Conservation (phyloP, 2,888 invertebrate genomes). For the Microctonus aethiopoides region DNA sequence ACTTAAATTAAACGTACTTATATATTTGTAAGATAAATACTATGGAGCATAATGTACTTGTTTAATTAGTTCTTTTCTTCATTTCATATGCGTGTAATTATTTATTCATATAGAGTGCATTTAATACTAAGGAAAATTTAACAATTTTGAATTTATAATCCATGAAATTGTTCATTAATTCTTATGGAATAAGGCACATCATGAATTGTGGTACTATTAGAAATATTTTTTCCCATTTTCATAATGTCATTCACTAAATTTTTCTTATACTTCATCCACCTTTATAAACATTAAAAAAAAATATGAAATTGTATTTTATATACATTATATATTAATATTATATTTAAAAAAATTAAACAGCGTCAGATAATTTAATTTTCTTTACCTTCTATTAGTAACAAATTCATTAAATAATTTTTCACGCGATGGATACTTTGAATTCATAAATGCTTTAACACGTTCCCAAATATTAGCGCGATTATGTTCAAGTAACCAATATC, state of each 20-base stretch:
- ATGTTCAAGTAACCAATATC: constrained; percentile 76
- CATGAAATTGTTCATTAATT: constrained; percentile 69
- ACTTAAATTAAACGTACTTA: too few relatives aligned
- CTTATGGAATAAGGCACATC: constrained; percentile 76
- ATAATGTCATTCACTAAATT: constrained; percentile 69
- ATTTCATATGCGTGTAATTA: neutral
- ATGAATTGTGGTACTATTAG: constrained; percentile 72
- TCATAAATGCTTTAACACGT: constrained; percentile 72
- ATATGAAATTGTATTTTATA: constrained; percentile 4
- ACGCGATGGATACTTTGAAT: constrained; percentile 72
- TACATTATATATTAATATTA: neutral
- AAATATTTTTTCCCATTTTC: constrained; percentile 66
- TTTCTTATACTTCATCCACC: constrained; percentile 71
- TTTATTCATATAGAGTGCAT: neutral
- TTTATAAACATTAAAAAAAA: constrained; percentile 37
- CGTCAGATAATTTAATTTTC: too few relatives aligned
- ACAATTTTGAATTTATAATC: neutral
- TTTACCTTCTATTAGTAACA: constrained; percentile 67
- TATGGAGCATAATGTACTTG: too few relatives aligned
- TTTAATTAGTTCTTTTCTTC: too few relatives aligned
- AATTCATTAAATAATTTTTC: constrained; percentile 72
- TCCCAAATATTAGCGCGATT: constrained; percentile 77
- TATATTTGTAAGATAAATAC: too few relatives aligned
- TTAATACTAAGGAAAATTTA: neutral
- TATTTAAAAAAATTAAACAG: too few relatives aligned